phyloP scores from a whole-genome alignment of 2,888 invertebrate genomes.

The Drosophila lacicola region DNA sequence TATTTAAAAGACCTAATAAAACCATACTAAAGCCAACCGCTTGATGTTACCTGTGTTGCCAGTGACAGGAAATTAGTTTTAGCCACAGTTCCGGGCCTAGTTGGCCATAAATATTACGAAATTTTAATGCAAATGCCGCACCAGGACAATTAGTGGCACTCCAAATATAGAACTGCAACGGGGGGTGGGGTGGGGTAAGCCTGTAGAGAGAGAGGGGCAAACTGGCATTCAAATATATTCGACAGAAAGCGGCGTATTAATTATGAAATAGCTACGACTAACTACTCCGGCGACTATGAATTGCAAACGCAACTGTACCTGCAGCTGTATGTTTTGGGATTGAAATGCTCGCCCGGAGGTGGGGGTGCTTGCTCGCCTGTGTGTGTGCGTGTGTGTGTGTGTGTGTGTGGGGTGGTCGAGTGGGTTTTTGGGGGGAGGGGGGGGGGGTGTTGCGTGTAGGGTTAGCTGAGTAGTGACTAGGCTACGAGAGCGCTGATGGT shows the following conservation, averaged over 20 bases:
- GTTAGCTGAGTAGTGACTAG: slow-evolving; percentile 49
- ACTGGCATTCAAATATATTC: slow-evolving; percentile 59
- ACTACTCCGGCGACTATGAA: slow-evolving; percentile 58
- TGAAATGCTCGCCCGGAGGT: slow-evolving; percentile 11
- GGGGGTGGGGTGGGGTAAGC: background rate
- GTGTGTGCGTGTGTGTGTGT: background rate
- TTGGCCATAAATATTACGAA: slow-evolving; percentile 64
- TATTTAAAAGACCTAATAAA: background rate
- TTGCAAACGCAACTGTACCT: slow-evolving; percentile 73
- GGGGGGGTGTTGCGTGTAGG: slow-evolving; percentile 40
- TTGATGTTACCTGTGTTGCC: slow-evolving; percentile 17
- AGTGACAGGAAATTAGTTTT: slow-evolving; percentile 70
- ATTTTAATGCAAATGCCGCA: slow-evolving; percentile 67
- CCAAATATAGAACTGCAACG: background rate
- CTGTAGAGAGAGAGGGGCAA: background rate
- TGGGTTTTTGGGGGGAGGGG: background rate
- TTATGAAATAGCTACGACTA: slow-evolving; percentile 63
- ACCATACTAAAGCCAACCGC: background rate
- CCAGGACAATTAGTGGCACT: slow-evolving; percentile 61
- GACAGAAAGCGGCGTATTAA: slow-evolving; percentile 55
- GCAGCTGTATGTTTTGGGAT: slow-evolving; percentile 34
- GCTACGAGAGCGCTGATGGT: slow-evolving; percentile 48
- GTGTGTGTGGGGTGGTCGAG: background rate
- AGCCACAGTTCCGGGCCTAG: slow-evolving; percentile 48
- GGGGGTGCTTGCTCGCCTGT: background rate